Percentiles rank a stretch among this genome's conserved stretches.
phyloP scores from a whole-genome alignment of 2,888 invertebrate species.

The Mantis religiosa region DNA sequence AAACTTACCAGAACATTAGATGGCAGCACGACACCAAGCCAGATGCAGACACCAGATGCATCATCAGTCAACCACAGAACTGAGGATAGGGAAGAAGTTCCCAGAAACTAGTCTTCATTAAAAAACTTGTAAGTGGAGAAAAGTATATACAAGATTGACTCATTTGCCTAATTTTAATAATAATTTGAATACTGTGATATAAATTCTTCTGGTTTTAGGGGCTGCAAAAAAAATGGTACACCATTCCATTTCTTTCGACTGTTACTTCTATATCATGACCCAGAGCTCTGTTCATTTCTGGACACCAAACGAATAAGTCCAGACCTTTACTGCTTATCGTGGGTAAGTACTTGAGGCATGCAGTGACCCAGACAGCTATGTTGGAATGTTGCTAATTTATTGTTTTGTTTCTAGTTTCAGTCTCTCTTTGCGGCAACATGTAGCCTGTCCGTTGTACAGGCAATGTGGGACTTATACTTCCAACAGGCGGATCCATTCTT shows the following conservation, averaged over 20 bases:
- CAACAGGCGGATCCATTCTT: conserved; percentile 95
- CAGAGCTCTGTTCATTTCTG: conserved; percentile 91
- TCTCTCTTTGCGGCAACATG: conserved; percentile 87
- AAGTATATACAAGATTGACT: too few species aligned
- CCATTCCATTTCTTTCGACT: conserved; percentile 63
- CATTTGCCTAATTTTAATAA: too few species aligned
- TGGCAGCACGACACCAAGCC: too few species aligned
- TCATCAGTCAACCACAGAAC: too few species aligned
- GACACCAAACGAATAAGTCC: conserved; percentile 93
- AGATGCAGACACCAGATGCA: too few species aligned
- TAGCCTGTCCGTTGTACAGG: conserved; percentile 76
- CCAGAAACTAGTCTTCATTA: too few species aligned
- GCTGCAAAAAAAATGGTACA: conserved; percentile 45
- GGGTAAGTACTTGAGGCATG: conserved; percentile 52
- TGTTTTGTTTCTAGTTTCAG: conserved; percentile 55
- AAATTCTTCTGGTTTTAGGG: conserved; percentile 42
- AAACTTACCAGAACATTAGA: too few species aligned
- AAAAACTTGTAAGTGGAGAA: too few species aligned
- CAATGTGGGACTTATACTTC: conserved; percentile 96
- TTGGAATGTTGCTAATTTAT: neutral
- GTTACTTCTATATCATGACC: conserved; percentile 93
- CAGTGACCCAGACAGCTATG: neutral
- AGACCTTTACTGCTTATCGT: conserved; percentile 81
- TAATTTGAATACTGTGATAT: too few species aligned
- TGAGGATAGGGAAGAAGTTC: too few species aligned